Evolutionary conservation across 1,140 invertebrate genomes (phyloP).

Genomic region (Drosophila arizonae): DNA sequence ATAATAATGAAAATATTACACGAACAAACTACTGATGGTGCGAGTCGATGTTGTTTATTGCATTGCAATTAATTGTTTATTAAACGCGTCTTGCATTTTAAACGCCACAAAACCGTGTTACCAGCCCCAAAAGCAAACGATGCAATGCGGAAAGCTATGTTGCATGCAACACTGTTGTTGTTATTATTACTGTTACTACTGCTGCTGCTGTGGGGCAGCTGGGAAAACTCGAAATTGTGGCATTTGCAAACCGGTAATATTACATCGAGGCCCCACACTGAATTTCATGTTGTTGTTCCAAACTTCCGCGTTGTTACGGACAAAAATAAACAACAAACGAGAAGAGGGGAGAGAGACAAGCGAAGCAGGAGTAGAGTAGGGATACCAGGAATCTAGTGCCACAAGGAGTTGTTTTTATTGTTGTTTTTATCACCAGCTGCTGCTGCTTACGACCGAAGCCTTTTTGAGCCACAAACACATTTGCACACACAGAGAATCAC

Average conservation of each 20-base stretch:
- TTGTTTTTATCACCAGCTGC: slow-evolving; percentile 48
- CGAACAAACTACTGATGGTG: background rate
- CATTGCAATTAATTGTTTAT: slow-evolving; percentile 73
- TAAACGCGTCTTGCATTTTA: slow-evolving; percentile 65
- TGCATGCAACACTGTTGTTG: slow-evolving; percentile 43
- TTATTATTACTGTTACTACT: slow-evolving; percentile 32
- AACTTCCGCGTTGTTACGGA: slow-evolving; percentile 62
- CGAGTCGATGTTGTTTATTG: slow-evolving; percentile 57
- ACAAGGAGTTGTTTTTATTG: slow-evolving; percentile 23
- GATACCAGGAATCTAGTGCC: slow-evolving; percentile 38
- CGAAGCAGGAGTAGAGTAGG: background rate
- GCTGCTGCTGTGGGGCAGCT: slow-evolving; percentile 53
- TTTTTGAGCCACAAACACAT: slow-evolving; percentile 26
- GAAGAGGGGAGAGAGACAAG: background rate
- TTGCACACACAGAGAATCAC: slow-evolving; percentile 28
- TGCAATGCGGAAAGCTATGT: slow-evolving; percentile 73
- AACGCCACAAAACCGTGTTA: slow-evolving; percentile 63
- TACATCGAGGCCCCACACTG: slow-evolving; percentile 55
- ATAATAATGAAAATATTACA: slow-evolving; percentile 12
- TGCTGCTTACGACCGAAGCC: slow-evolving; percentile 39
- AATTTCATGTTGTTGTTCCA: slow-evolving; percentile 46
- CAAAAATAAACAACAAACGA: slow-evolving; percentile 22
- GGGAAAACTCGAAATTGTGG: slow-evolving; percentile 68
- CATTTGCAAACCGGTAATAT: slow-evolving; percentile 75
- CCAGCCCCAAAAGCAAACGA: slow-evolving; percentile 38